Evolutionary conservation across 2,888 invertebrate genomes (phyloP).

Genomic region (Drosophila kambysellisi): DNA sequence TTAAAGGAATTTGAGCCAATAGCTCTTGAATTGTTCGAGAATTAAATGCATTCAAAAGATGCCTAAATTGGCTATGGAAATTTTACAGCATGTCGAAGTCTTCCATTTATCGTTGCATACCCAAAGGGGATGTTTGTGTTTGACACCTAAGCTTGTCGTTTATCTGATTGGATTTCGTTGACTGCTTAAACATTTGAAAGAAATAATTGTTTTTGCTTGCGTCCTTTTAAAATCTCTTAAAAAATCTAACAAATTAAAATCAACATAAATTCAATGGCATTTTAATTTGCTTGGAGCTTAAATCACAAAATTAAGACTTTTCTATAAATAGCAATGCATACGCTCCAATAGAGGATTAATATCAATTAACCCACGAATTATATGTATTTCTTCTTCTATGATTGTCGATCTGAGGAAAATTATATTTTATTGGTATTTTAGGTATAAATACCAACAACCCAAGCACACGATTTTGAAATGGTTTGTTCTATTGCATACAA

Average conservation of each 20-base stretch:
- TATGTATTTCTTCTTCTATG: too few species aligned
- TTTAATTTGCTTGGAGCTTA: background rate
- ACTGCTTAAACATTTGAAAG: background rate
- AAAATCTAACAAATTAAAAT: background rate
- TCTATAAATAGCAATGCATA: background rate
- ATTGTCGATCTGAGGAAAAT: too few species aligned
- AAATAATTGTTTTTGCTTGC: background rate
- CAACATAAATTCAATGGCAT: background rate
- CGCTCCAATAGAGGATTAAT: too few species aligned
- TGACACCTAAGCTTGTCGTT: background rate
- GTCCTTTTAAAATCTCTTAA: background rate
- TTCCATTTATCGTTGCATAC: conserved; percentile 7
- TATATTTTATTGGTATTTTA: too few species aligned
- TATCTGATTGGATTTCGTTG: background rate
- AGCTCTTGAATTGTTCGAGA: background rate
- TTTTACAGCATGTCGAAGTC: background rate
- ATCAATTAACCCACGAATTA: too few species aligned
- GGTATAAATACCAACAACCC: background rate
- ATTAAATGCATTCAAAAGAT: conserved; percentile 9
- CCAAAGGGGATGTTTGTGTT: background rate
- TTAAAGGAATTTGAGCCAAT: conserved; percentile 26
- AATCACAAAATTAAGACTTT: background rate
- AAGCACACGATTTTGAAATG: background rate
- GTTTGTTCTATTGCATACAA: background rate
- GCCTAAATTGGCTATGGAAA: background rate